Evolutionary conservation across 2,113 vertebrate genomes (phyloP).

Genomic region (Anolis sagrei): DNA sequence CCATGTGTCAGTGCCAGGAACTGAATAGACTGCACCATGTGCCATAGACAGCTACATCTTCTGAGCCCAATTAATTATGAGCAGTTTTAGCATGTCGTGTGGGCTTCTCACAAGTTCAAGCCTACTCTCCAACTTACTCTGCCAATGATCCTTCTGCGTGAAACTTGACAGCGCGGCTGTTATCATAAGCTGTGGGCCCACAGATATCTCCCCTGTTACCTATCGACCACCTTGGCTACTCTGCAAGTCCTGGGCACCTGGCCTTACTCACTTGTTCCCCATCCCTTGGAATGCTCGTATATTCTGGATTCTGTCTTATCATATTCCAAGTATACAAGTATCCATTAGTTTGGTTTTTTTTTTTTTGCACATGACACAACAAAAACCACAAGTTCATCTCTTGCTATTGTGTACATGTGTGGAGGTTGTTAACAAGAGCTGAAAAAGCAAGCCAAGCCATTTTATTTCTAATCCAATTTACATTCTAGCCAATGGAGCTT

Average conservation of each 20-base stretch:
- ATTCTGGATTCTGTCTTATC: not conserved
- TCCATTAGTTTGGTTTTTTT: no score
- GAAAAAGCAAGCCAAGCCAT: not conserved
- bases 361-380: not conserved
- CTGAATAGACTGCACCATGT: constrained; percentile 2
- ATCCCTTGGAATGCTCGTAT: not conserved
- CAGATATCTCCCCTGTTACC: no score
- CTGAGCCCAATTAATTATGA: constrained; percentile 4
- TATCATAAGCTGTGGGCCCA: not conserved
- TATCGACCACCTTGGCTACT: not conserved
- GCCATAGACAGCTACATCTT: constrained; percentile 6
- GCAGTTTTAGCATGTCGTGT: not conserved
- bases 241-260: not conserved
- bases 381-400: not conserved
- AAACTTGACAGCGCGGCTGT: not conserved
- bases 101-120: constrained; percentile 1
- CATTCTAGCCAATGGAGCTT: not conserved
- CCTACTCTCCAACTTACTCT: not conserved
- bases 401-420: not conserved
- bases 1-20: constrained; percentile 7
- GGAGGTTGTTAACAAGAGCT: not conserved
- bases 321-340: no score
- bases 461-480: no score
- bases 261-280: not conserved
- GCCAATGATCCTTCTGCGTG: not conserved